Conservation (phyloP, 1,140 invertebrate genomes). For the Nylanderia fulva region DNA sequence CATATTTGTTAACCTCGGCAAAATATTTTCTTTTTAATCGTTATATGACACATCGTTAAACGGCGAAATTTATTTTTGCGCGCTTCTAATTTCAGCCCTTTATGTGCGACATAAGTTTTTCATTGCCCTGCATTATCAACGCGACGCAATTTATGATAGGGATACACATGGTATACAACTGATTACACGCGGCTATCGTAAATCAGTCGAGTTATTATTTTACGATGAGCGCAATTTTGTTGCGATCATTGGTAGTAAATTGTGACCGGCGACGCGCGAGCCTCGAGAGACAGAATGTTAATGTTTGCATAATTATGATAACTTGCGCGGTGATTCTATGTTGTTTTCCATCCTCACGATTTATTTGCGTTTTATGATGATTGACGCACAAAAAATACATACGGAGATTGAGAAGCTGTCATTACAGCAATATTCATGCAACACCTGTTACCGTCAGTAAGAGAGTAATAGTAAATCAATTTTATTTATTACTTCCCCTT, state of each 20-base stretch:
- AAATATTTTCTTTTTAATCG: neutral
- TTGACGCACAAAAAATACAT: slow-evolving; percentile 10
- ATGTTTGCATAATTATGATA: slow-evolving; percentile 51
- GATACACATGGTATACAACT: slow-evolving; percentile 12
- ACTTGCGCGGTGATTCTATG: slow-evolving; percentile 22
- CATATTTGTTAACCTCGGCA: neutral
- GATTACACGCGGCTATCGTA: slow-evolving; percentile 41
- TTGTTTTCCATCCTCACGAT: slow-evolving; percentile 1
- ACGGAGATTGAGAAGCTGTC: neutral
- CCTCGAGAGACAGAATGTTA: slow-evolving; percentile 49
- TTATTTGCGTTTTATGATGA: slow-evolving; percentile 48
- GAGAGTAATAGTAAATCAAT: slow-evolving; percentile 37
- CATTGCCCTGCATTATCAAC: slow-evolving; percentile 35
- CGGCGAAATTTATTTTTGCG: neutral
- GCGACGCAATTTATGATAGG: slow-evolving; percentile 31
- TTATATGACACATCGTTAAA: neutral
- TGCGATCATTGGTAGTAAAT: slow-evolving; percentile 57
- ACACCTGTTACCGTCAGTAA: slow-evolving; percentile 39
- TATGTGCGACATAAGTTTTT: slow-evolving; percentile 25
- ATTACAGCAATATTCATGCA: neutral
- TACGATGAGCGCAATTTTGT: slow-evolving; percentile 53
- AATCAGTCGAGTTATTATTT: slow-evolving; percentile 56
- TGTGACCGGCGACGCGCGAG: neutral
- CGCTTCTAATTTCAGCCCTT: slow-evolving; percentile 15
- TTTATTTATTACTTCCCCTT: slow-evolving; percentile 33